Evolutionary conservation across 2,888 invertebrate species (phyloP).

Genomic region (Agonopterix heracliana): DNA sequence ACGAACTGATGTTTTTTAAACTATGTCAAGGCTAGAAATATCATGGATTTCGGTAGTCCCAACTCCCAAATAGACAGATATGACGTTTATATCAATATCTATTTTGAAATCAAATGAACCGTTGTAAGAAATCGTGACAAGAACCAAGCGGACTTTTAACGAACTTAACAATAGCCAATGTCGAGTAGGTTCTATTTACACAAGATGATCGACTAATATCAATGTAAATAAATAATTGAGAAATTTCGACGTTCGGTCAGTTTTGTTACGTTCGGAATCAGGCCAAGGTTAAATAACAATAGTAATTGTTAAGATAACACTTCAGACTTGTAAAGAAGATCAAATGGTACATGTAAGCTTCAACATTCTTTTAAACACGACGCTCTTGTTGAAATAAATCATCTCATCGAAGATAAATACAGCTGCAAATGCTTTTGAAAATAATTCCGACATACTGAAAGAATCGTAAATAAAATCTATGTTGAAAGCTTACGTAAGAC

Average conservation of each 20-base stretch:
- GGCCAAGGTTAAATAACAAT: slow-evolving; percentile 61
- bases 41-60: slow-evolving; percentile 31
- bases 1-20: slow-evolving; percentile 18
- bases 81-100: slow-evolving; percentile 22
- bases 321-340: slow-evolving; percentile 38
- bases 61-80: slow-evolving; percentile 21
- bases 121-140: slow-evolving; percentile 44
- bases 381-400: slow-evolving; percentile 11
- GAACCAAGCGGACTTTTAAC: slow-evolving; percentile 41
- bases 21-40: slow-evolving; percentile 30
- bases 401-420: slow-evolving; percentile 7
- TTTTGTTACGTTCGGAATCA: slow-evolving; percentile 30
- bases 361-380: slow-evolving; percentile 11
- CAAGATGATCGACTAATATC: slow-evolving; percentile 39
- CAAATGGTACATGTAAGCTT: slow-evolving; percentile 24
- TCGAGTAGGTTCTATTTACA: slow-evolving; percentile 39
- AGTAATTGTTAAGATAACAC: slow-evolving; percentile 51
- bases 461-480: slow-evolving; percentile 19
- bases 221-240: slow-evolving; percentile 50
- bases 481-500: slow-evolving; percentile 29
- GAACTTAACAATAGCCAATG: slow-evolving; percentile 44
- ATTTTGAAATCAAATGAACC: slow-evolving; percentile 39
- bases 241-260: slow-evolving; percentile 27
- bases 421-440: slow-evolving; percentile 6
- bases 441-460: neutral